Evolutionary conservation across 2,113 vertebrate species (phyloP), one percentile per base, ranked within the genome.

Genomic region (Hydrolagus affinis): DNA sequence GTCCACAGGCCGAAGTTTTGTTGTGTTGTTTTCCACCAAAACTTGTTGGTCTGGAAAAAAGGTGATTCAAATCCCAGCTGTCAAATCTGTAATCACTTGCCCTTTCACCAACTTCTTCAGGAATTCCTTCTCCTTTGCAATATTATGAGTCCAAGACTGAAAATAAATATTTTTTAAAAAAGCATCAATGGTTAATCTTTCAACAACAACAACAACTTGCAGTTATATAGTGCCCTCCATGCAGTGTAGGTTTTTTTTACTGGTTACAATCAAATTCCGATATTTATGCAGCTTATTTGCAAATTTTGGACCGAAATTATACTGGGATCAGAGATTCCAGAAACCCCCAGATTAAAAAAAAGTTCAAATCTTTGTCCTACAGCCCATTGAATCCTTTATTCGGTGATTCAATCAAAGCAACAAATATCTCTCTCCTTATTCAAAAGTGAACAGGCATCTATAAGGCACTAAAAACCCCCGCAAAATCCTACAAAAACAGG

Each of bases 131-230:
- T 99, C 98, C 89, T 96, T 94, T 86, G 95, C 92, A 89, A 99
- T 99, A 88, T 99, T 98, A 92, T 99, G 98, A 0, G 98, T 99
- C 98, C 97, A 99, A 28, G 98, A 99, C 98, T 99, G 90, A 9
- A 90, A 91, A 78, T 57, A 56, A 68, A 78, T 85, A 23, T 70
- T 44, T n/a, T n/a, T n/a, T 8, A n/a, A 85, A 25, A 85, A 15
- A 59, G 25, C 28, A 83, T 83, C 78, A 83, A 83, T 17, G 66
- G 28, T 83, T 83, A 83, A 62, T 62, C 17, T 11, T 83, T 30
- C 21, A n/a, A n/a, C n/a, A n/a, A n/a, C n/a, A n/a, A n/a, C n/a
- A n/a, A n/a, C n/a, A n/a, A n/a, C n/a, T n/a, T n/a, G n/a, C n/a
- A n/a, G n/a, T n/a, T n/a, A n/a, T n/a, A n/a, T n/a, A n/a, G n/a